These are phyloP conservation scores for Artemia franciscana DNA, from an alignment of 1,140 invertebrate species.

Conservation along the genomic window DNA sequence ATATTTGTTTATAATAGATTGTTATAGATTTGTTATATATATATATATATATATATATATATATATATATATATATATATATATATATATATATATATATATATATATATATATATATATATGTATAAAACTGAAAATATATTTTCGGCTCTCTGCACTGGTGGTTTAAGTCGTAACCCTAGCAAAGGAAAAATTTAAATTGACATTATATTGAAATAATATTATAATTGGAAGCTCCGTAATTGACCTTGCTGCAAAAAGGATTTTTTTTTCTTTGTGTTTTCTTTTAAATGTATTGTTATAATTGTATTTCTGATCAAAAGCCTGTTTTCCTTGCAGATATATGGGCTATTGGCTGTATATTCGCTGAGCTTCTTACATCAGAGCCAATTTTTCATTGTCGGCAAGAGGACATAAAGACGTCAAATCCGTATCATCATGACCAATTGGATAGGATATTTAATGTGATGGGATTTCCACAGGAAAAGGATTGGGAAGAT, in stretches of 20 bases:
- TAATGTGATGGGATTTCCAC: constrained; percentile 98
- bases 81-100: too few relatives aligned
- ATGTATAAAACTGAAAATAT: too few relatives aligned
- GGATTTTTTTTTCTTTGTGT: background rate
- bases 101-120: too few relatives aligned
- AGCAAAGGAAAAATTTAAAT: too few relatives aligned
- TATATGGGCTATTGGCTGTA: constrained; percentile 99
- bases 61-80: too few relatives aligned
- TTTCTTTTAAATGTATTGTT: background rate
- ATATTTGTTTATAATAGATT: too few relatives aligned
- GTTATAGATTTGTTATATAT: too few relatives aligned
- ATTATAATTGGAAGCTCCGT: background rate
- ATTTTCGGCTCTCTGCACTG: too few relatives aligned
- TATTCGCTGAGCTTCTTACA: constrained; percentile 88
- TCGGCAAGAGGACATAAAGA: constrained; percentile 98
- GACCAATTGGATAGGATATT: constrained; percentile 99
- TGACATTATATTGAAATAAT: too few relatives aligned
- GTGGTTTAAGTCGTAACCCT: too few relatives aligned
- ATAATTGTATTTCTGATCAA: too few relatives aligned
- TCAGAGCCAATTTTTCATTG: constrained; percentile 99
- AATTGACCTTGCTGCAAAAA: background rate
- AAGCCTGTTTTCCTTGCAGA: constrained; percentile 34
- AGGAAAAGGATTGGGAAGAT: constrained; percentile 98
- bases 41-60: too few relatives aligned
- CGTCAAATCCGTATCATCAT: constrained; percentile 98